Evolutionary conservation across 2,113 vertebrate species (phyloP), one percentile per base, ranked within the genome.

Genomic region (Diphyllodes magnificus): DNA sequence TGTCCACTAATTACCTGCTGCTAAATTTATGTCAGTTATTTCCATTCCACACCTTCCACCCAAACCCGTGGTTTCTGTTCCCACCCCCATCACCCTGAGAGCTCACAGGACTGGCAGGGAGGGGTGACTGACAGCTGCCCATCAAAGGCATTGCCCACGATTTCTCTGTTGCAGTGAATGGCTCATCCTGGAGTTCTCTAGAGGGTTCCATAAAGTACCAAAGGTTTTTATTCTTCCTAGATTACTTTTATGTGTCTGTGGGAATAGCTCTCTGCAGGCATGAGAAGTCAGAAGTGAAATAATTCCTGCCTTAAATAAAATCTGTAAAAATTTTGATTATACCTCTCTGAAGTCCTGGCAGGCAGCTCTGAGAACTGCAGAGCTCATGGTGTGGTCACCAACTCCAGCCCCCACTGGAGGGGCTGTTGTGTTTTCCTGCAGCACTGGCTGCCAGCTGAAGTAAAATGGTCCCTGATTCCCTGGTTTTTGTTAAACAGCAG

Each of bases 41-140:
- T 70, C 45, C 20, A 15, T 45, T 83, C 4, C 45, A 11, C 42
- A 35, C 33, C 69, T 86, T 39, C 85, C 93, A 33, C 9, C 65
- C 82, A 73, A 54, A 51, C 13, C 57, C 8, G 24, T 49, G 49
- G 77, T 47, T 93, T 22, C 60, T 7, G 7, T 10, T 30, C 44
- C 11, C 35, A 31, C 27, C 56, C 53, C 73, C 69, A 27, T 30
- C 91, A 59, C 59, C 7, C 3, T 22, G 28, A 23, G 40, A 3
- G 76, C 49, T 61, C 8, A 2, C 77, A 47, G 90, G 47, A 28
- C 40, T n/a, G 53, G 31, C 51, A 57, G 75, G 61, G 56, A 60
- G 85, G 59, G 63, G 30, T 78, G 72, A 22, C 22, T 86, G 95
- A 78, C 75, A 90, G 68, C 61, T 92, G 71, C 68, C 89, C 45